Evolutionary conservation across 2,113 vertebrate species (phyloP).

Genomic region (human (Homo sapiens)): GRCh38 chr5:102720501-102721000

Average conservation of each 20-base stretch:
- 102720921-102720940: not conserved
- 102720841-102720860: not conserved
- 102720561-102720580: not conserved
- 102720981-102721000: conserved; percentile 42
- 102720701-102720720: not conserved
- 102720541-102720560: not conserved
- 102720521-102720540: not conserved
- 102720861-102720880: not conserved
- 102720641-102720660: not conserved
- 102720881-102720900: not conserved
- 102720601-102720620: conserved; percentile 17
- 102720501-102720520: conserved; percentile 1
- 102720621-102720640: not conserved
- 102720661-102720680: conserved; percentile 14
- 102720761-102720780: conserved; percentile 41
- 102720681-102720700: conserved; percentile 51
- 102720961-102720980: conserved; percentile 45
- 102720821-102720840: not conserved
- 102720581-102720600: not conserved
- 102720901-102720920: not conserved
- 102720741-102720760: conserved; percentile 37
- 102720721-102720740: conserved; percentile 42
- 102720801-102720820: conserved; percentile 20
- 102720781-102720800: conserved; percentile 28
- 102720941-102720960: conserved; percentile 21